Evolutionary conservation across 2,113 vertebrate genomes (phyloP).

Genomic region (Nanorana parkeri): DNA sequence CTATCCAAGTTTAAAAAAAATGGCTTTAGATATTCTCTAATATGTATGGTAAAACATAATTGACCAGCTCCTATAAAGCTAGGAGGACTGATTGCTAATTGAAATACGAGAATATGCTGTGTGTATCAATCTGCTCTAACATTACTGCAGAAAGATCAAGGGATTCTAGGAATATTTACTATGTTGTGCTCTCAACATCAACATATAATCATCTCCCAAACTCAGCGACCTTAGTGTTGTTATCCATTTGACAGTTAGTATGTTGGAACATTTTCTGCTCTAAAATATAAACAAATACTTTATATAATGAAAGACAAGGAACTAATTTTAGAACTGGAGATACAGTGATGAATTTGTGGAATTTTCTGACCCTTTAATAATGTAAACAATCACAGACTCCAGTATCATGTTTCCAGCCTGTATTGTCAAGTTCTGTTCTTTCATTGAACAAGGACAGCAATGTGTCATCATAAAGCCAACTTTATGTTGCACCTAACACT

Average conservation of each 20-base stretch:
- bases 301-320: neutral
- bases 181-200: slow-evolving; percentile 1
- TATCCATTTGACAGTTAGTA: neutral
- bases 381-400: neutral
- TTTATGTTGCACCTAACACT: no score
- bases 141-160: slow-evolving; percentile 7
- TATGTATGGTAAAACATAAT: no score
- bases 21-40: no score
- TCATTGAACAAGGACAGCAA: no score
- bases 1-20: no score
- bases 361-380: neutral
- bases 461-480: no score
- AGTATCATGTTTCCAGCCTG: neutral
- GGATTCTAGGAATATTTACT: neutral
- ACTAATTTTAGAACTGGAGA: neutral
- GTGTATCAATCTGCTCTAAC: slow-evolving; percentile 5
- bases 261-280: slow-evolving; percentile 3
- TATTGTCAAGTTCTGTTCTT: no score
- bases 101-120: no score
- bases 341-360: neutral
- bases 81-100: no score
- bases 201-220: slow-evolving; percentile 18
- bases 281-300: slow-evolving; percentile 9
- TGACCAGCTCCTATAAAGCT: no score
- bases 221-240: neutral